Conservation (phyloP, 2,888 invertebrate species). For the Heliconius hortense region DNA sequence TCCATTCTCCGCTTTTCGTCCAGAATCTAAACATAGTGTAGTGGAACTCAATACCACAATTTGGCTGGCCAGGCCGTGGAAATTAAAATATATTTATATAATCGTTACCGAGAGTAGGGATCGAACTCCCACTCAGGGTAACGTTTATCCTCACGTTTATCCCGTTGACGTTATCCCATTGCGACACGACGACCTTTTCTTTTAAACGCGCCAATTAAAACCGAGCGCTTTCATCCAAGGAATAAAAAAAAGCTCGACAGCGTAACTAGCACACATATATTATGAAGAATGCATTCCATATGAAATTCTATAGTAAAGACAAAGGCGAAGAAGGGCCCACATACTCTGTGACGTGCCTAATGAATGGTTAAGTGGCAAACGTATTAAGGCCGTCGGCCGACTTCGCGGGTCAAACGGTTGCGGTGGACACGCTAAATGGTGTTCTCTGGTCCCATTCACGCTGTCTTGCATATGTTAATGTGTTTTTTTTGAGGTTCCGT, state of each 20-base stretch:
- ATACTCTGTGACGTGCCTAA: slow-evolving; percentile 41
- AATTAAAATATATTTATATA: no score
- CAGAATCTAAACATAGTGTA: no score
- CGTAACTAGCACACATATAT: slow-evolving; percentile 7
- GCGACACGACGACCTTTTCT: neutral
- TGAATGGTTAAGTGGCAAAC: slow-evolving; percentile 47
- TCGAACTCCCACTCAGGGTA: no score
- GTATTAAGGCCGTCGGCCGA: slow-evolving; percentile 43
- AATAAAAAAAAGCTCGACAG: neutral
- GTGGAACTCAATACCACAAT: no score
- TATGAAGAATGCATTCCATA: slow-evolving; percentile 3
- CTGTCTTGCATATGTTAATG: neutral
- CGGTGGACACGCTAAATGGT: slow-evolving; percentile 32
- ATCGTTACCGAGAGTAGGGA: no score
- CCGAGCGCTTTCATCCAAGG: neutral
- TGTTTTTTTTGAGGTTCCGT: neutral
- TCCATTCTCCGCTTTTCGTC: no score
- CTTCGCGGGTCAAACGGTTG: slow-evolving; percentile 38
- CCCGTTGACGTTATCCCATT: no score
- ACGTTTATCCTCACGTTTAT: no score
- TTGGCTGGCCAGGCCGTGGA: no score
- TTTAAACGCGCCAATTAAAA: neutral
- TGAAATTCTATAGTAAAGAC: neutral
- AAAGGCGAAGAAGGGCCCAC: slow-evolving; percentile 21
- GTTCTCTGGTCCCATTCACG: neutral